A percentile compares a stretch with the other conserved stretches of the same genome.
Conservation (phyloP, 2,797 vertebrate species). For the Pangasius macronema region DNA sequence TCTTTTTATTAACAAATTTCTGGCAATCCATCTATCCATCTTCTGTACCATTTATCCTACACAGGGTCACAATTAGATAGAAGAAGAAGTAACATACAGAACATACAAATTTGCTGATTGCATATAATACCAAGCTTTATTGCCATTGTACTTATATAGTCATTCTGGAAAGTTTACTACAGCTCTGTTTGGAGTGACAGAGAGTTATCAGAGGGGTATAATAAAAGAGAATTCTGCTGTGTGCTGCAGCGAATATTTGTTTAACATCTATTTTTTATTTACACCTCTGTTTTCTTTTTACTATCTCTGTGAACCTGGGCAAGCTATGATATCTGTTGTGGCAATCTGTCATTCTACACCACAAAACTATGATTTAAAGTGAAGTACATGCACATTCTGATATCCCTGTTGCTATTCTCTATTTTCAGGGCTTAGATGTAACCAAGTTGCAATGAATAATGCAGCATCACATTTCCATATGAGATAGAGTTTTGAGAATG, state of each 20-base stretch:
- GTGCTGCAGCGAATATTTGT: not conserved
- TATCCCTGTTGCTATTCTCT: not conserved
- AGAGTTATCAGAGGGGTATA: not conserved
- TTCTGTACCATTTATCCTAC: no score
- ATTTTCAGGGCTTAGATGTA: not conserved
- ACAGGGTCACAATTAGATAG: no score
- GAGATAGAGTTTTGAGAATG: not conserved
- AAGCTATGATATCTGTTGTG: not conserved
- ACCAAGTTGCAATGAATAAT: not conserved
- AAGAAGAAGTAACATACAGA: not conserved
- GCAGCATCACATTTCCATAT: conserved; percentile 1
- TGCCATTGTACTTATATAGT: not conserved
- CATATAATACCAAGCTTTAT: not conserved
- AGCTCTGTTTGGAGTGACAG: not conserved
- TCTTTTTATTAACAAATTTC: not conserved
- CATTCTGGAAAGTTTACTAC: not conserved
- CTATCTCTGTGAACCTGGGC: not conserved
- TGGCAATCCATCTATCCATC: not conserved
- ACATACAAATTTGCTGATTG: not conserved
- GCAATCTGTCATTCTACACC: not conserved
- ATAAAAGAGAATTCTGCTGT: conserved; percentile 11
- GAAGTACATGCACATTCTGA: not conserved
- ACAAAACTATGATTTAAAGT: not conserved
- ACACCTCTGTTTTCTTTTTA: not conserved
- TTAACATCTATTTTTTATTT: not conserved